A percentile compares a stretch with the other conserved stretches of the same genome.
phyloP scores from a whole-genome alignment of 2,797 vertebrate genomes.

The Sebastes baramenuke region DNA sequence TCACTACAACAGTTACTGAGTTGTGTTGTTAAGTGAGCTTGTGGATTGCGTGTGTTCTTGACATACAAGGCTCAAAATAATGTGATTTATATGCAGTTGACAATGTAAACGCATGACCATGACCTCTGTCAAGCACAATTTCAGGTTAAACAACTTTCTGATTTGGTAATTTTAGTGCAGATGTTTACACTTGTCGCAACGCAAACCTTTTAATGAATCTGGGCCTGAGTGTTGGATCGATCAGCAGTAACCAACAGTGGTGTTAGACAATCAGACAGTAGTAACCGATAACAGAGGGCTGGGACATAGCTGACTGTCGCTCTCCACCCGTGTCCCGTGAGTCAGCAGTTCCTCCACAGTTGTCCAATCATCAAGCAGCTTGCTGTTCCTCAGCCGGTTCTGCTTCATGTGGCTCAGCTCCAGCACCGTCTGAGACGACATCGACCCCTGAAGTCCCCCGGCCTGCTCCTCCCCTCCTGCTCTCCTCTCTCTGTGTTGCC shows the following conservation, averaged over 20 bases:
- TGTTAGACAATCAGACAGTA: constrained; percentile 54
- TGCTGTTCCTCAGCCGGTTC: constrained; percentile 78
- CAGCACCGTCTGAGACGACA: constrained; percentile 62
- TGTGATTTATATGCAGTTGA: neutral
- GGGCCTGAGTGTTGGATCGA: neutral
- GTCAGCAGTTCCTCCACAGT: constrained; percentile 80
- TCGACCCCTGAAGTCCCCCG: constrained; percentile 23
- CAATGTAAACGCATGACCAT: neutral
- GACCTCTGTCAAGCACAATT: neutral
- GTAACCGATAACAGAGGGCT: constrained; percentile 79
- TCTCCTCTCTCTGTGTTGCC: constrained; percentile 70
- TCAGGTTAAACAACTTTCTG: neutral
- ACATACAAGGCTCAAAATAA: neutral
- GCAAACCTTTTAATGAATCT: constrained; percentile 4
- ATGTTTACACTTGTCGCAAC: neutral
- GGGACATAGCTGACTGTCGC: constrained; percentile 66
- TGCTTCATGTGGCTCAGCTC: constrained; percentile 80
- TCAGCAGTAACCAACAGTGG: neutral
- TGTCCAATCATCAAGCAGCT: constrained; percentile 80
- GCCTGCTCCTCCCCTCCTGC: constrained; percentile 46
- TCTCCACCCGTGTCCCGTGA: constrained; percentile 70
- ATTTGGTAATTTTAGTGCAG: neutral
- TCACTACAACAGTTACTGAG: neutral
- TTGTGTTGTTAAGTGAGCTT: neutral
- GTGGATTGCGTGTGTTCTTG: neutral